These are phyloP conservation scores for Ochropleura leucogaster DNA, from an alignment of 2,888 invertebrate species.

Conservation along the genomic window DNA sequence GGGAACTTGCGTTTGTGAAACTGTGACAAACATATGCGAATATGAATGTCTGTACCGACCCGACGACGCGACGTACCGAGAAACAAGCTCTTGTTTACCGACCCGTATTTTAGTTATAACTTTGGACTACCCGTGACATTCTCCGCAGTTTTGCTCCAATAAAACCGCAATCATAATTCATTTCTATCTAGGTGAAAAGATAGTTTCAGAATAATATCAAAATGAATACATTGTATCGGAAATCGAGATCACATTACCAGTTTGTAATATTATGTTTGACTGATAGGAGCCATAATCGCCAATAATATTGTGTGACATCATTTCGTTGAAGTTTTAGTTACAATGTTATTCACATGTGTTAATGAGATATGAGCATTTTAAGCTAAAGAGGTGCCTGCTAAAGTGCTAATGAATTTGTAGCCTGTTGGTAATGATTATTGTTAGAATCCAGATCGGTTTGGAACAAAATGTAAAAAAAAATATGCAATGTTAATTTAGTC, in stretches of 20 bases:
- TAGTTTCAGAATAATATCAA: constrained; percentile 6
- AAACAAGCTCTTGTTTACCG: constrained; percentile 30
- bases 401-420: constrained; percentile 7
- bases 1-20: constrained; percentile 65
- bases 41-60: constrained; percentile 25
- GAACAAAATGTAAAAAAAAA: not conserved
- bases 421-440: not conserved
- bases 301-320: constrained; percentile 54
- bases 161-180: not conserved
- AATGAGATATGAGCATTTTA: constrained; percentile 28
- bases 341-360: constrained; percentile 51
- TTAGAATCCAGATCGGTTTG: not conserved
- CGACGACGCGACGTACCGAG: not conserved
- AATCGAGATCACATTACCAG: constrained; percentile 35
- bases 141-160: not conserved
- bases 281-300: constrained; percentile 54
- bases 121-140: not conserved
- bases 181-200: not conserved
- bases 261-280: constrained; percentile 37
- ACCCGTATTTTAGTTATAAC: constrained; percentile 10
- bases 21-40: constrained; percentile 61
- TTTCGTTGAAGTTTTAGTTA: constrained; percentile 51
- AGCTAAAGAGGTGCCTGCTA: not conserved
- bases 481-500: not conserved
- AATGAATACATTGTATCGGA: constrained; percentile 22